Evolutionary conservation across 2,888 invertebrate species (phyloP).

Genomic region (Aromia moschata): DNA sequence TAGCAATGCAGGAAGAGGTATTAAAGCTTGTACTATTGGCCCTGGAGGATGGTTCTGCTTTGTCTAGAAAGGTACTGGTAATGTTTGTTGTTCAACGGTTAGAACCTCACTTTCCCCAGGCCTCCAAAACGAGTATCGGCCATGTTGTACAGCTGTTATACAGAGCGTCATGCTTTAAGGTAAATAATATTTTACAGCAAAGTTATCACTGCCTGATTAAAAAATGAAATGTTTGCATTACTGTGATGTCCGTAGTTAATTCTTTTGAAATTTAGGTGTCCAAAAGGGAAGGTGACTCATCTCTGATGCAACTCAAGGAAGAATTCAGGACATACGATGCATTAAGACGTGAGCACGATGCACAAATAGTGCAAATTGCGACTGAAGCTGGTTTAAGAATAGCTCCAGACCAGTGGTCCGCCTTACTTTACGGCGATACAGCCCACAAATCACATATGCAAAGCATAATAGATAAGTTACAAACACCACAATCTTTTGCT

Average conservation of each 20-base stretch:
- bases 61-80: conserved; percentile 93
- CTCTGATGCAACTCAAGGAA: conserved; percentile 96
- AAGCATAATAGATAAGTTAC: conserved; percentile 87
- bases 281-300: conserved; percentile 95
- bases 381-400: conserved; percentile 96
- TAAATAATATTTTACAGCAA: conserved; percentile 56
- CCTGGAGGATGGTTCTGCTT: conserved; percentile 92
- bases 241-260: too few species aligned
- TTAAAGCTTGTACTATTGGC: conserved; percentile 92
- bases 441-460: conserved; percentile 99
- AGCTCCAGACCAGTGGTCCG: conserved; percentile 98
- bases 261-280: conserved; percentile 72
- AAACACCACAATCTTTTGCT: conserved; percentile 92
- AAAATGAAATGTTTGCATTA: too few species aligned
- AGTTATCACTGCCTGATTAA: background rate
- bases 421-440: conserved; percentile 93
- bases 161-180: conserved; percentile 98
- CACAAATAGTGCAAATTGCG: conserved; percentile 98
- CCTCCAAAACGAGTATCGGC: conserved; percentile 98
- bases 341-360: conserved; percentile 93
- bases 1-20: conserved; percentile 98
- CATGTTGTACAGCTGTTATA: conserved; percentile 98
- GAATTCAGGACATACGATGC: conserved; percentile 96
- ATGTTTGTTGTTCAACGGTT: conserved; percentile 98
- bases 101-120: conserved; percentile 94